phyloP scores from a whole-genome alignment of 1,140 invertebrate genomes.

The Ostrea denselamellosa region DNA sequence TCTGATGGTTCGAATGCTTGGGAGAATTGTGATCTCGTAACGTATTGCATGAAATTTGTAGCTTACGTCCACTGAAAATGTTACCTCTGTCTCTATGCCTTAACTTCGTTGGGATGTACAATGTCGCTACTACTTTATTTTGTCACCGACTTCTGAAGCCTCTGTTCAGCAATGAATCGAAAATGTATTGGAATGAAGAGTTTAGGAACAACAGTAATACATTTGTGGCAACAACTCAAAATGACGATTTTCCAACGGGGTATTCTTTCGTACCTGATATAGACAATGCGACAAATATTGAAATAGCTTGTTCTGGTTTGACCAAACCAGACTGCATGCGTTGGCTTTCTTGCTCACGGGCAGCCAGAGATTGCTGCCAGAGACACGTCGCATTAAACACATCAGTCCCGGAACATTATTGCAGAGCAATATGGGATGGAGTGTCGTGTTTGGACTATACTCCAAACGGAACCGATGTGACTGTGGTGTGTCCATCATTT shows the following conservation, averaged over 20 bases:
- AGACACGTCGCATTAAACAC: too few relatives aligned
- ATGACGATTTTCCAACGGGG: not conserved
- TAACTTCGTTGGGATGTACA: not conserved
- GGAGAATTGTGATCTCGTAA: too few relatives aligned
- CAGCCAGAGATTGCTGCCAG: too few relatives aligned
- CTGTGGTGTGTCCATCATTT: too few relatives aligned
- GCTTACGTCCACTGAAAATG: too few relatives aligned
- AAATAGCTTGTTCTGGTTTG: not conserved
- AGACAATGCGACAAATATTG: not conserved
- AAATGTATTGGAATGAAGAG: not conserved
- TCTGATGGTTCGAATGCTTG: too few relatives aligned
- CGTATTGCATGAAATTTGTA: too few relatives aligned
- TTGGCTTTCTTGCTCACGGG: not conserved
- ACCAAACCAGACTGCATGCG: not conserved
- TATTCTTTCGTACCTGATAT: not conserved
- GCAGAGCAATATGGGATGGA: too few relatives aligned
- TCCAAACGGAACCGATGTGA: too few relatives aligned
- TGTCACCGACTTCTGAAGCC: not conserved
- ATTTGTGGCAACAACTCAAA: not conserved
- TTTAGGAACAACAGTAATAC: not conserved
- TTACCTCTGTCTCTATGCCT: too few relatives aligned
- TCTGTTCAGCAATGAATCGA: not conserved
- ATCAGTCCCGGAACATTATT: too few relatives aligned
- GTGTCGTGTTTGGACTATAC: too few relatives aligned
- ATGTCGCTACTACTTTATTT: not conserved